Evolutionary conservation across 2,797 vertebrate species (phyloP).

Genomic region (Microctenopoma stevenorrisi): DNA sequence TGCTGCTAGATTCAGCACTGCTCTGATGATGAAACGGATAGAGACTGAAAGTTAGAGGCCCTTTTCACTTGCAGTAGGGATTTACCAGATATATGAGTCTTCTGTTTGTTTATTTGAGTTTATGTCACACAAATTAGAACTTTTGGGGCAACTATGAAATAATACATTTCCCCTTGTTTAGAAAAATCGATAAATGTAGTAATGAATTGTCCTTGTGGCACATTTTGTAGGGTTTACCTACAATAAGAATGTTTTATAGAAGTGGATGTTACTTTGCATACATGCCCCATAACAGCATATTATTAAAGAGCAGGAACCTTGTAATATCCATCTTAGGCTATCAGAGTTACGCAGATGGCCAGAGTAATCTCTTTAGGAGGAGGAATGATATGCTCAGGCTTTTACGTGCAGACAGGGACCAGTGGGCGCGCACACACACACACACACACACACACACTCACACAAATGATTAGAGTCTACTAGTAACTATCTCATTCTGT

Average conservation of each 20-base stretch:
- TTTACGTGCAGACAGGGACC: slow-evolving; percentile 10
- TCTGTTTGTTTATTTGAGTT: too few species aligned
- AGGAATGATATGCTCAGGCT: slow-evolving; percentile 13
- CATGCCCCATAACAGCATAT: not conserved
- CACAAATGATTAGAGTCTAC: slow-evolving; percentile 8
- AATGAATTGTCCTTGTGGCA: not conserved
- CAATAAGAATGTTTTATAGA: not conserved
- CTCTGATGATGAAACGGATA: slow-evolving; percentile 20
- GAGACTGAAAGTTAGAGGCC: slow-evolving; percentile 1
- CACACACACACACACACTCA: not conserved
- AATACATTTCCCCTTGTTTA: not conserved
- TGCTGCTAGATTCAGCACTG: slow-evolving; percentile 20
- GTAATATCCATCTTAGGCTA: slow-evolving; percentile 8
- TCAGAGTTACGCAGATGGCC: slow-evolving; percentile 21
- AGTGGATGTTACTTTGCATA: slow-evolving; percentile 1
- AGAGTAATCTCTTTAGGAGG: slow-evolving; percentile 42
- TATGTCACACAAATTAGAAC: not conserved
- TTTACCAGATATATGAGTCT: too few species aligned
- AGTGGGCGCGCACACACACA: not conserved
- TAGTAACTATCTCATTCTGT: not conserved
- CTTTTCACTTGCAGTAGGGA: slow-evolving; percentile 5
- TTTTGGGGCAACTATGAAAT: not conserved
- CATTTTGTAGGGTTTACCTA: not conserved
- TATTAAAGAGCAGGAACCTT: slow-evolving; percentile 16
- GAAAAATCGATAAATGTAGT: too few species aligned